phyloP scores from a whole-genome alignment of 2,113 vertebrate species.

The Megaceryle torquata region DNA sequence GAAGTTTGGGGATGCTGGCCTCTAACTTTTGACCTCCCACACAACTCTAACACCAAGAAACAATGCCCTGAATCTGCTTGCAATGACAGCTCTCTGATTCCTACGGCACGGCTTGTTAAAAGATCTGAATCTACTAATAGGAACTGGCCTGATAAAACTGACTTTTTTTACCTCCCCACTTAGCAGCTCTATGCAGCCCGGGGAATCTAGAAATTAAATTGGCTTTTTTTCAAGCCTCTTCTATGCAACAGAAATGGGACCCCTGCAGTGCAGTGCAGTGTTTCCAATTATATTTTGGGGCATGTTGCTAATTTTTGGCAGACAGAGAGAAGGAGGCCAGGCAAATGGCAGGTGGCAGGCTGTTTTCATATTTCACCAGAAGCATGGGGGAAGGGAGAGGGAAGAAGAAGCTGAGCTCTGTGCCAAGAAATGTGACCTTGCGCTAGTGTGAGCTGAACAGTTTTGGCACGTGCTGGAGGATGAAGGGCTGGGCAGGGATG shows the following conservation, averaged over 20 bases:
- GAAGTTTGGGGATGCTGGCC: neutral
- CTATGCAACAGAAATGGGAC: conserved; percentile 30
- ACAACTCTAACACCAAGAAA: neutral
- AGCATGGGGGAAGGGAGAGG: conserved; percentile 24
- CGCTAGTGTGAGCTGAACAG: neutral
- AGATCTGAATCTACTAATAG: conserved; percentile 51
- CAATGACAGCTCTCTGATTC: neutral
- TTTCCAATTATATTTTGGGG: conserved; percentile 66
- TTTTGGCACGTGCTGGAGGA: neutral
- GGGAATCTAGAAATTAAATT: conserved; percentile 63
- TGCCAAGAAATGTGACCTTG: conserved; percentile 35
- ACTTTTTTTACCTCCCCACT: neutral
- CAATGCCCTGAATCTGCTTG: conserved; percentile 9
- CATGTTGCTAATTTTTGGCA: conserved; percentile 64
- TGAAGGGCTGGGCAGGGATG: neutral
- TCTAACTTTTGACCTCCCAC: neutral
- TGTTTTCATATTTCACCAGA: conserved; percentile 38
- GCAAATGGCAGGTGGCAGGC: conserved; percentile 65
- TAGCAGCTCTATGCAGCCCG: neutral
- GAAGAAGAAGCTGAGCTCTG: neutral
- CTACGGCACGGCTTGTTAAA: neutral
- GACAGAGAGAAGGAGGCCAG: conserved; percentile 17
- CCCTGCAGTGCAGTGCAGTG: conserved; percentile 49
- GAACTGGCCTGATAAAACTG: conserved; percentile 47
- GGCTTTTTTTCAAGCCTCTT: conserved; percentile 54